These are phyloP conservation scores for Incurvaria masculella DNA, from an alignment of 2,888 invertebrate species.

Conservation along the genomic window DNA sequence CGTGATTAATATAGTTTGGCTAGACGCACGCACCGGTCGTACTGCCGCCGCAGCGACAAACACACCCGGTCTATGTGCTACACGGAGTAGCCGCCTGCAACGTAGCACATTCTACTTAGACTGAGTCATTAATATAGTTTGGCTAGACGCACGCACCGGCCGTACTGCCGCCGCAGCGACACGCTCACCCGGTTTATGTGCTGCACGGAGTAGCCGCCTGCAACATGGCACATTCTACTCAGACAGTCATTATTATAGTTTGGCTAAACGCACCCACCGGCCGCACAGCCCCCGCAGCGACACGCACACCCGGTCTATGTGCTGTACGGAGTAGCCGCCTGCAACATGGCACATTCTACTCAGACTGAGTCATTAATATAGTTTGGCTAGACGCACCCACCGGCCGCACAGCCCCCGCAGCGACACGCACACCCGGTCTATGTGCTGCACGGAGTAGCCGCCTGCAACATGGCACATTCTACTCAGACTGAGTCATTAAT, in stretches of 20 bases:
- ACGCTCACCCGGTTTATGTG: constrained; percentile 64
- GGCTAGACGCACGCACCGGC: constrained; percentile 68
- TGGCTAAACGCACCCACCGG: too few relatives aligned
- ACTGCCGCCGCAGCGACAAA: constrained; percentile 52
- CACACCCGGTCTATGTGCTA: constrained; percentile 66
- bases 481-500: too few relatives aligned
- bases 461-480: too few relatives aligned
- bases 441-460: constrained; percentile 59
- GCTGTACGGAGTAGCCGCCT: constrained; percentile 62
- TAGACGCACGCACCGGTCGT: too few relatives aligned
- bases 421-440: constrained; percentile 62
- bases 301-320: constrained; percentile 64
- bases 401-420: constrained; percentile 61
- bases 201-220: constrained; percentile 61
- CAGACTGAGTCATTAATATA: too few relatives aligned
- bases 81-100: constrained; percentile 60
- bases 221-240: too few relatives aligned
- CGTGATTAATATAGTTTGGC: too few relatives aligned
- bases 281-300: constrained; percentile 60
- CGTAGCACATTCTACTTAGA: too few relatives aligned
- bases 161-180: constrained; percentile 58
- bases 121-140: too few relatives aligned
- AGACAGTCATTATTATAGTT: too few relatives aligned
- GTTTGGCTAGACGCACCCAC: too few relatives aligned
- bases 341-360: too few relatives aligned